Conservation (phyloP, 1,140 invertebrate genomes). For the Brachionus rubens region DNA sequence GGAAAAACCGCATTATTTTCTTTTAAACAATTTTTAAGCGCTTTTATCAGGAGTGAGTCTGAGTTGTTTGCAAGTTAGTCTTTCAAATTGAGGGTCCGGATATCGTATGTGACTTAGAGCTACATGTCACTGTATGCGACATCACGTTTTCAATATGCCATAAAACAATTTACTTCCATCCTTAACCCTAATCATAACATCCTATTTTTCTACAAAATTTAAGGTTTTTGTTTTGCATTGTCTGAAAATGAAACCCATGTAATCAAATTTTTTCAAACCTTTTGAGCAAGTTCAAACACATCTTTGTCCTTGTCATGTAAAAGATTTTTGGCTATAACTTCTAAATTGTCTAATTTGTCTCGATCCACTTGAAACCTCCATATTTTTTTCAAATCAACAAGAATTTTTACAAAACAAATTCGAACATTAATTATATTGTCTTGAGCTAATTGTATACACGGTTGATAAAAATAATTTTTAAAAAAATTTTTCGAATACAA, state of each 20-base stretch:
- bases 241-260: not conserved
- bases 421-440: conserved; percentile 31
- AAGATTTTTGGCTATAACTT: conserved; percentile 1
- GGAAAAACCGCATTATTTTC: too few relatives aligned
- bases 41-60: too few relatives aligned
- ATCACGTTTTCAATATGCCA: too few relatives aligned
- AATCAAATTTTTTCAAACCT: not conserved
- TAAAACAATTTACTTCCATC: too few relatives aligned
- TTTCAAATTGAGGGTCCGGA: too few relatives aligned
- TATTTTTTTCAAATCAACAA: conserved; percentile 35
- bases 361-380: conserved; percentile 41
- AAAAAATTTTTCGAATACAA: conserved; percentile 46
- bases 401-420: conserved; percentile 29
- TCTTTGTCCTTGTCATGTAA: conserved; percentile 40
- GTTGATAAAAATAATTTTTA: conserved; percentile 38
- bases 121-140: too few relatives aligned
- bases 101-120: too few relatives aligned
- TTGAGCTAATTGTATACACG: not conserved
- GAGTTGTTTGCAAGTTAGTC: too few relatives aligned
- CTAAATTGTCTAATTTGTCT: conserved; percentile 40
- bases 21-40: too few relatives aligned
- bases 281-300: conserved; percentile 46
- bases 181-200: too few relatives aligned
- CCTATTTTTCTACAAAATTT: too few relatives aligned
- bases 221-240: too few relatives aligned